phyloP scores from a whole-genome alignment of 2,888 invertebrate species.

The Leucophenga montana region DNA sequence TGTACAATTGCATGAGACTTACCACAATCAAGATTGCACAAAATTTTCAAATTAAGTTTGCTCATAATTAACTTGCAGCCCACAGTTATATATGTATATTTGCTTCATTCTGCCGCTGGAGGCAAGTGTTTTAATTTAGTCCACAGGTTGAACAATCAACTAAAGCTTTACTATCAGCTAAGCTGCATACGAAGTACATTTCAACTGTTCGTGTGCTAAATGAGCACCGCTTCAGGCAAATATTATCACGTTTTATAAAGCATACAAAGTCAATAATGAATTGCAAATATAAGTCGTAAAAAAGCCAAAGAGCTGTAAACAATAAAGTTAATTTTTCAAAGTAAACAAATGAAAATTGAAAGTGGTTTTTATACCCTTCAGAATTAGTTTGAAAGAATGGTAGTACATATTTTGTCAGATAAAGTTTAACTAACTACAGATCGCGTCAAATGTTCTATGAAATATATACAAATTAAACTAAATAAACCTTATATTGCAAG shows the following conservation, averaged over 20 bases:
- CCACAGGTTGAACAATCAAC: neutral
- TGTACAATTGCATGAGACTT: conserved; percentile 71
- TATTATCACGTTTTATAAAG: neutral
- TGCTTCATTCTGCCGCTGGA: conserved; percentile 16
- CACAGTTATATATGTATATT: conserved; percentile 47
- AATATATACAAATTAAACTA: no score
- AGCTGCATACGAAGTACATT: neutral
- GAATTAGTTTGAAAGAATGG: no score
- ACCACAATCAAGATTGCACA: conserved; percentile 58
- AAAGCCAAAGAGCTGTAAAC: conserved; percentile 20
- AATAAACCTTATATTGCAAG: no score
- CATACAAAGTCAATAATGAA: neutral
- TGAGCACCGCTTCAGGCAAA: neutral
- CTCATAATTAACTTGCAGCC: conserved; percentile 31
- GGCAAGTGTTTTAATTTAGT: conserved; percentile 10
- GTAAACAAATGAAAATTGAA: conserved; percentile 22
- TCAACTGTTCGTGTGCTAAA: neutral
- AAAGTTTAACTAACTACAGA: no score
- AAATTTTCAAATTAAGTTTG: conserved; percentile 26
- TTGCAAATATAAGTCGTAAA: neutral
- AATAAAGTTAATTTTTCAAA: conserved; percentile 33
- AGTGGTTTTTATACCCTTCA: neutral
- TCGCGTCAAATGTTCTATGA: no score
- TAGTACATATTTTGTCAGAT: neutral
- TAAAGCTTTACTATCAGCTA: neutral